A percentile compares a stretch with the other conserved stretches of the same genome.
phyloP scores from a whole-genome alignment of 2,888 invertebrate species.

The Sarcophaga caerulescens region DNA sequence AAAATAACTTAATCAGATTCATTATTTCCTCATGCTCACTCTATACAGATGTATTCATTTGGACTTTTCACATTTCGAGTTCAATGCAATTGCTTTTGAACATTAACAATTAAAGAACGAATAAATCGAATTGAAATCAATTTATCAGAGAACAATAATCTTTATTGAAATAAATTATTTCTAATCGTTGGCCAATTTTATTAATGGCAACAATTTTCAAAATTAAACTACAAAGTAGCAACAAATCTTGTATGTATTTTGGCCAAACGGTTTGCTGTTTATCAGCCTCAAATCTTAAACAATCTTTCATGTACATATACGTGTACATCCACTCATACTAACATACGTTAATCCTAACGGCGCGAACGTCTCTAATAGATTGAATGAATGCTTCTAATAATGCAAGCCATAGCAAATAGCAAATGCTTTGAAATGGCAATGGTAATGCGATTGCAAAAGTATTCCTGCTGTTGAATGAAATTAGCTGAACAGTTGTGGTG shows the following conservation, averaged over 20 bases:
- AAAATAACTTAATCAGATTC: too few relatives aligned
- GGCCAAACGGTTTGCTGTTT: background rate
- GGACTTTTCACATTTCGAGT: background rate
- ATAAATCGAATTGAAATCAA: background rate
- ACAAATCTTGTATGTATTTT: conserved; percentile 45
- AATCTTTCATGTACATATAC: conserved; percentile 46
- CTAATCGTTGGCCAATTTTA: conserved; percentile 32
- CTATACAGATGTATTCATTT: too few relatives aligned
- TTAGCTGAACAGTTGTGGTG: background rate
- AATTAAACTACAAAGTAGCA: conserved; percentile 61
- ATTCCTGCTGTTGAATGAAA: conserved; percentile 2
- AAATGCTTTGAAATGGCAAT: background rate
- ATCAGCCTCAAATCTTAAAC: conserved; percentile 44
- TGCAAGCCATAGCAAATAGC: background rate
- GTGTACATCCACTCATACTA: background rate
- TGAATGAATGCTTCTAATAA: conserved; percentile 21
- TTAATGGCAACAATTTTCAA: conserved; percentile 58
- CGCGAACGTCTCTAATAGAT: conserved; percentile 35
- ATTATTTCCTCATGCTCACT: too few relatives aligned
- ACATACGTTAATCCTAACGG: conserved; percentile 24
- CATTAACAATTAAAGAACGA: background rate
- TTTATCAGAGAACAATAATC: conserved; percentile 43
- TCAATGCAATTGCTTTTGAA: background rate
- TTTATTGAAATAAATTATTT: conserved; percentile 53
- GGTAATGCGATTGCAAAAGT: background rate